Conservation (phyloP, 2,797 vertebrate species). For the Erithacus rubecula region DNA sequence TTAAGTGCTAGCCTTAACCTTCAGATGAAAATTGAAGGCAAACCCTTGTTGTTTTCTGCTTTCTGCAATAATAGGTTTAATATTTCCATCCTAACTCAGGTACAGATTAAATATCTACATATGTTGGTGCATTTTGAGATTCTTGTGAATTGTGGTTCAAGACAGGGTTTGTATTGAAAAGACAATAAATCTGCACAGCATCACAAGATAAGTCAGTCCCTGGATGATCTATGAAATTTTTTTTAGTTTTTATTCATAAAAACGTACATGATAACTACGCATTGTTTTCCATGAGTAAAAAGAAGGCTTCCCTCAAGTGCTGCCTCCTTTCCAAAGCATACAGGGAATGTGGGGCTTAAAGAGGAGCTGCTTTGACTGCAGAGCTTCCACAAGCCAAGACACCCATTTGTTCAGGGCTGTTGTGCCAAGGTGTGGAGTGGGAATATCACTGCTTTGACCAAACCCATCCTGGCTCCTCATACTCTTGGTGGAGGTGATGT, state of each 20-base stretch:
- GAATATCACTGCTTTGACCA: background rate
- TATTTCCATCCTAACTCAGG: background rate
- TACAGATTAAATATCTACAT: background rate
- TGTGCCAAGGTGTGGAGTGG: background rate
- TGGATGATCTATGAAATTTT: background rate
- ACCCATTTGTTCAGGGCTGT: fast-evolving
- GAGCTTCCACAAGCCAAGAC: background rate
- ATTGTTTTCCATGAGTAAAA: background rate
- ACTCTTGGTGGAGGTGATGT: background rate
- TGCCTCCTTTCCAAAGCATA: background rate
- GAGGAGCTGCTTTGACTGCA: background rate
- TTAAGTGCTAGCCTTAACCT: background rate
- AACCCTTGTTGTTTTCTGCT: background rate
- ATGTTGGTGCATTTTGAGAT: background rate
- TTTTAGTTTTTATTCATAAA: background rate
- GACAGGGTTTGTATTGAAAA: background rate
- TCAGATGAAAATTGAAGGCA: background rate
- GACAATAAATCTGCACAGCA: background rate
- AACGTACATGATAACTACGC: background rate
- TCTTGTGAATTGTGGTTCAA: background rate
- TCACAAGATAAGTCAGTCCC: background rate
- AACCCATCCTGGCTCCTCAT: background rate
- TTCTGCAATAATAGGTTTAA: background rate
- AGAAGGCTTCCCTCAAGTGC: background rate
- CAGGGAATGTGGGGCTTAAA: background rate